Evolutionary conservation across 64 coral and sea anemone species (phyloP).

Genomic region (Porites australiensis): DNA sequence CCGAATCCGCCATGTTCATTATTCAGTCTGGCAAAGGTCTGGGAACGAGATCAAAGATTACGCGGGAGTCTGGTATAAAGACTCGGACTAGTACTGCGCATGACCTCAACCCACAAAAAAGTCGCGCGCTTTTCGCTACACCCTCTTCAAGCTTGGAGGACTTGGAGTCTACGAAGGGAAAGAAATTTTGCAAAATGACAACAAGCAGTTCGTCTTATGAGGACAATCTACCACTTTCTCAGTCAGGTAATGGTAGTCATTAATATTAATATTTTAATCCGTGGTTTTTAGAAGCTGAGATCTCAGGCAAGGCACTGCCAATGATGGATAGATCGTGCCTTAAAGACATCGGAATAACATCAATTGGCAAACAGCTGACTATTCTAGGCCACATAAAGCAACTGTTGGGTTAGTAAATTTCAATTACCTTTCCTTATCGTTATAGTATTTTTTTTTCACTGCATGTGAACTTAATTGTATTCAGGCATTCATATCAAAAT

Average conservation of each 20-base stretch:
- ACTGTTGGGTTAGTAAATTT: slow-evolving; percentile 18
- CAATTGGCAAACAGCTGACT: slow-evolving; percentile 47
- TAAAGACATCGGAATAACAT: slow-evolving; percentile 21
- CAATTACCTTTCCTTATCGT: not conserved
- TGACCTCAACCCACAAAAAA: too few relatives aligned
- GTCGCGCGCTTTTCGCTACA: too few relatives aligned
- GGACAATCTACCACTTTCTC: too few relatives aligned
- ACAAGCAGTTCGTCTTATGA: not conserved
- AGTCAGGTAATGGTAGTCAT: not conserved
- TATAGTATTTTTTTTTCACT: not conserved
- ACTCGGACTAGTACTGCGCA: not conserved
- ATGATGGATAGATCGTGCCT: slow-evolving; percentile 18
- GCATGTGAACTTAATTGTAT: not conserved
- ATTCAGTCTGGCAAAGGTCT: not conserved
- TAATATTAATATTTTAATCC: slow-evolving; percentile 9
- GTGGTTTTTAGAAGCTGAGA: slow-evolving; percentile 26
- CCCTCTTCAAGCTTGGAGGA: too few relatives aligned
- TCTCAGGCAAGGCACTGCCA: slow-evolving; percentile 7
- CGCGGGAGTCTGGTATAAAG: not conserved
- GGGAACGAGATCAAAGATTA: not conserved
- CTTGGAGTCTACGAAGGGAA: not conserved
- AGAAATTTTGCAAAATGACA: too few relatives aligned
- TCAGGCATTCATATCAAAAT: not conserved
- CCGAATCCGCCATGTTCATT: not conserved
- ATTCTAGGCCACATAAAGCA: slow-evolving; percentile 15